Evolutionary conservation across 92 coral and sea anemone species (phyloP).

Genomic region (Phenganax marumi): DNA sequence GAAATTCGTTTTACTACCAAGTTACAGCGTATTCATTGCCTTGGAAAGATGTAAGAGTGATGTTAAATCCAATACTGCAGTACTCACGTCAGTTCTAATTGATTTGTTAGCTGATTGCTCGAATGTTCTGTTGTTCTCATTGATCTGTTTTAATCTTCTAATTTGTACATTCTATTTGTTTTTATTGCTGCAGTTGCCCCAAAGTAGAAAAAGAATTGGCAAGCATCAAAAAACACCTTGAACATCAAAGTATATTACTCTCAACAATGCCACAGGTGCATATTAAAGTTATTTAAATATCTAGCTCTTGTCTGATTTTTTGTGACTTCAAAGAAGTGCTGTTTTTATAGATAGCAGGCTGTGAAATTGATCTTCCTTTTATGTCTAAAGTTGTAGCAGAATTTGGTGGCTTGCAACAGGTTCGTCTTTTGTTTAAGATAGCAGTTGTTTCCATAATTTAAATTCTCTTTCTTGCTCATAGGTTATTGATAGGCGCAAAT

Average conservation of each 20-base stretch:
- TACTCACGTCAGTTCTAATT: not conserved
- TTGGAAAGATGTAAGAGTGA: slow-evolving; percentile 65
- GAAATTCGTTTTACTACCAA: slow-evolving; percentile 77
- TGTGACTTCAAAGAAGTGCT: not conserved
- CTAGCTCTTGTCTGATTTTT: not conserved
- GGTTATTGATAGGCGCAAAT: slow-evolving; percentile 85
- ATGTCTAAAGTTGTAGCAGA: slow-evolving; percentile 76
- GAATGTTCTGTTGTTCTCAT: not conserved
- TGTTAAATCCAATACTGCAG: not conserved
- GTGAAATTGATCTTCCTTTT: slow-evolving; percentile 81
- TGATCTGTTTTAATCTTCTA: not conserved
- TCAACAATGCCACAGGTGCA: slow-evolving; percentile 84
- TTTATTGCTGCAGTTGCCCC: slow-evolving; percentile 63
- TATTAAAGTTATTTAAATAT: too few species aligned
- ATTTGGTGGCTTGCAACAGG: slow-evolving; percentile 93
- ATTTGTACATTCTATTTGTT: not conserved
- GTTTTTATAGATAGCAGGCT: slow-evolving; percentile 77
- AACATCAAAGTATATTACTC: slow-evolving; percentile 74
- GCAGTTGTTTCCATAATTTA: not conserved
- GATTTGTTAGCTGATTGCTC: not conserved
- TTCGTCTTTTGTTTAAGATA: slow-evolving; percentile 5
- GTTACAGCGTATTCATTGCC: slow-evolving; percentile 80
- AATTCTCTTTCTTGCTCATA: slow-evolving; percentile 8
- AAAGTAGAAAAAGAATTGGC: slow-evolving; percentile 80
- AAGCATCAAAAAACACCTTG: slow-evolving; percentile 73